Evolutionary conservation across 2,113 vertebrate species (phyloP), one percentile per base, ranked within the genome.

Genomic region (Alouatta palliata): DNA sequence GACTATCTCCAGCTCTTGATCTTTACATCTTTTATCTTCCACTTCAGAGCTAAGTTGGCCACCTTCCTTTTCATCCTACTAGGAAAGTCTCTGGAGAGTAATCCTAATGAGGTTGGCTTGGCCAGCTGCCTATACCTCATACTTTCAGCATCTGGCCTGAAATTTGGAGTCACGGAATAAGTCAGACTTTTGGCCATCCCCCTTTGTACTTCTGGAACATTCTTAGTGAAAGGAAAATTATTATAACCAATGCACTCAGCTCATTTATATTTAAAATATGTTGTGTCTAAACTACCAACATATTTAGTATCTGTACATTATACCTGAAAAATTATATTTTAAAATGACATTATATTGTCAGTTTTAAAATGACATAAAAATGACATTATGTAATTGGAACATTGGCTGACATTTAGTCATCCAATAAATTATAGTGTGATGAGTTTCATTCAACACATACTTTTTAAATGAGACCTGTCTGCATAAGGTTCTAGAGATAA

Each of bases 231-330:
- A 86, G 73, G 40, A 61, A 71, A 73, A 71, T 73, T 32, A 56
- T 43, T 90, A 79, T 66, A 87, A 64, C 64, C 66, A 66, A 75
- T 61, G 3, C 17, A 61, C 11, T 43, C 80, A 85, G 49, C 43
- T 90, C 71, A 80, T 80, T 90, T 90, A 52, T 80, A 77, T 58
- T 87, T 86, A 73, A 87, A 66, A 54, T 86, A 87, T 16, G 81
- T 70, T 71, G 2, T 54, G 17, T 82, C 35, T 91, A 66, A 61
- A 71, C 37, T 81, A 75, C 45, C 54, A 75, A 66, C 86, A 80
- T 84, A 80, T 71, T 73, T 90, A 86, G 40, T 64, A 52, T 52
- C 43, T 32, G 30, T 52, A 52, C 49, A 52, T 52, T 16, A 52
- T 16, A 52, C 49, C 49, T 52, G 14, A 52, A 52, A 52, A 5